Conservation (phyloP, 2,797 vertebrate species). For the Aphelocoma californica region DNA sequence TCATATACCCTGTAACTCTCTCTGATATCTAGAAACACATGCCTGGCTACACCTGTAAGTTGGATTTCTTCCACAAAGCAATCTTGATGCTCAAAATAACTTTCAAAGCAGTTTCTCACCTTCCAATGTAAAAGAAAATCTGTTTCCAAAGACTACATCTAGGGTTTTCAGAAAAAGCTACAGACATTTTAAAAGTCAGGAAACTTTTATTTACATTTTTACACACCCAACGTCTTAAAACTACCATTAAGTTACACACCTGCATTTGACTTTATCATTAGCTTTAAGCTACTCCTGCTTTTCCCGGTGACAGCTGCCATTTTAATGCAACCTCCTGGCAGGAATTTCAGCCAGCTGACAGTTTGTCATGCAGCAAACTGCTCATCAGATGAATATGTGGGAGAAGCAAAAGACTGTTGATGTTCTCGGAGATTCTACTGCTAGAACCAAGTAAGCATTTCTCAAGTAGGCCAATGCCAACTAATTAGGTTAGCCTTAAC, state of each 20-base stretch:
- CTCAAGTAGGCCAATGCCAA: not conserved
- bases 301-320: not conserved
- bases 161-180: not conserved
- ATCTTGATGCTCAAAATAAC: not conserved
- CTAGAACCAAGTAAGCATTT: not conserved
- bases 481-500: not conserved
- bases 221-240: not conserved
- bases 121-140: not conserved
- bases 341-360: slow-evolving; percentile 29
- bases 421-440: not conserved
- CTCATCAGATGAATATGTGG: slow-evolving; percentile 26
- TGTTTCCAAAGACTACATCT: not conserved
- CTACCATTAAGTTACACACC: not conserved
- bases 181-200: not conserved
- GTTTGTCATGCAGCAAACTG: slow-evolving; percentile 4
- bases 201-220: not conserved
- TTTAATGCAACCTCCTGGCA: slow-evolving; percentile 9
- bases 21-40: not conserved
- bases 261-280: not conserved
- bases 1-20: not conserved
- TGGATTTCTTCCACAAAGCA: not conserved
- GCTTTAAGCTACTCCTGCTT: not conserved
- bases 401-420: not conserved
- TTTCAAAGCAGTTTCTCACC: not conserved
- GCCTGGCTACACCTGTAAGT: not conserved